Evolutionary conservation across 2,888 invertebrate genomes (phyloP), one percentile per base, ranked within the genome.

Genomic region (Limnephilus rhombicus): DNA sequence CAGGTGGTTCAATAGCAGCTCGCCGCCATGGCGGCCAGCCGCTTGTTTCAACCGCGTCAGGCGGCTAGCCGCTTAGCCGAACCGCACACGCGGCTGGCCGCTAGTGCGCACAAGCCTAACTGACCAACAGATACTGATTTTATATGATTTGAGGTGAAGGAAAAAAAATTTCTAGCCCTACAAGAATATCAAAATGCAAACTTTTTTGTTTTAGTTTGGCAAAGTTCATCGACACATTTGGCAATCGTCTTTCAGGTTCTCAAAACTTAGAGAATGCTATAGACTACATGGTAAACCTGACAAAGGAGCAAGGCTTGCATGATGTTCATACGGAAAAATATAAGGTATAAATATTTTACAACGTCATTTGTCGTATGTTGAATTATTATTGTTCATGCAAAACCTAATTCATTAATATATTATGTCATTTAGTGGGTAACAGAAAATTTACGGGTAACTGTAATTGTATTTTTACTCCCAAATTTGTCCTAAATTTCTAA

Each of bases 321-420:
- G 97, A 97, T 94, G 97, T 98, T 4, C 97, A 97, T 94, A 97
- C 97, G 0, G 98, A 98, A 95, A 94, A 95, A 31, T n/a, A 96
- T n/a, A 45, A 91, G 85, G 93, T 93, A 89, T 5, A 18, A 31
- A 3, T 31, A 29, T 31, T 13, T 49, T 13, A 15, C 15, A 49
- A 49, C 4, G 2, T 49, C 0, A 3, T 31, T n/a, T 9, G 24
- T 81, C 7, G 3, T 31, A 3, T 29, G 12, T 1, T 29, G 81
- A 11, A 29, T 29, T 81, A 81, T 31, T 49, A 49, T 49, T 49
- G 2, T 11, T 49, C 45, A 49, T 2, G 13, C 45, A 13, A 13
- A 49, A 49, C 13, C 45, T 49, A 49, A 49, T 13, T 13, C 45
- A 49, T 49, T 49, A 49, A 49, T 15, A 15, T 49, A 15, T 49